Evolutionary conservation across 2,113 vertebrate species (phyloP).

Genomic region (Dromaius novaehollandiae): DNA sequence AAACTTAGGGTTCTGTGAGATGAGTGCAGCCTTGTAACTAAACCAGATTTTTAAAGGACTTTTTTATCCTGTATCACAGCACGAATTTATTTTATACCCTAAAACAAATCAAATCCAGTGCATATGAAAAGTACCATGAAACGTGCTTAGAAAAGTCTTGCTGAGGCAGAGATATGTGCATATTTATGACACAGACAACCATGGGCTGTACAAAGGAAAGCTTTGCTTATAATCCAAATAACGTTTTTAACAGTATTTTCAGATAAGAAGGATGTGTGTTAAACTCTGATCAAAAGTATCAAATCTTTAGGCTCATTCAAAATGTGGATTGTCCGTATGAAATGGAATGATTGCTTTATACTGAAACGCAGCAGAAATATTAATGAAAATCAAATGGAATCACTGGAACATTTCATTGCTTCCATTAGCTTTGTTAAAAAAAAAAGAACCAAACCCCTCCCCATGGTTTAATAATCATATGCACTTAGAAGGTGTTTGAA

Average conservation of each 20-base stretch:
- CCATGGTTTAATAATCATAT: constrained; percentile 22
- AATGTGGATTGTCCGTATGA: constrained; percentile 15
- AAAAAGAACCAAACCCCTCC: accelerated
- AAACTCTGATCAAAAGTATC: constrained; percentile 65
- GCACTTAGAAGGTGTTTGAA: constrained; percentile 25
- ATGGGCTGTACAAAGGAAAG: constrained; percentile 69
- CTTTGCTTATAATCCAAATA: constrained; percentile 73
- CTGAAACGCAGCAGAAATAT: constrained; percentile 39
- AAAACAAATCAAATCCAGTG: constrained; percentile 72
- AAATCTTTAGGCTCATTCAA: constrained; percentile 65
- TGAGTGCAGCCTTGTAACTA: constrained; percentile 31
- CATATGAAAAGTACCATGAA: constrained; percentile 66
- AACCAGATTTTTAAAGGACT: constrained; percentile 2
- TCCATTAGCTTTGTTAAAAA: constrained; percentile 2
- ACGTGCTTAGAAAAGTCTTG: constrained; percentile 64
- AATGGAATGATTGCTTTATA: constrained; percentile 53
- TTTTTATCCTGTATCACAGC: constrained; percentile 61
- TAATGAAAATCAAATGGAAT: constrained; percentile 53
- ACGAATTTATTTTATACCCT: constrained; percentile 69
- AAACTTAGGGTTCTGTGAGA: constrained; percentile 49
- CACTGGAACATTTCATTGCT: constrained; percentile 9
- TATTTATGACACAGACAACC: constrained; percentile 73
- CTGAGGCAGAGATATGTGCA: constrained; percentile 56
- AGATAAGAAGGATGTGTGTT: constrained; percentile 67
- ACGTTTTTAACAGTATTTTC: constrained; percentile 70